Evolutionary conservation across 2,888 invertebrate genomes (phyloP).

Genomic region (Clitarchus hookeri): DNA sequence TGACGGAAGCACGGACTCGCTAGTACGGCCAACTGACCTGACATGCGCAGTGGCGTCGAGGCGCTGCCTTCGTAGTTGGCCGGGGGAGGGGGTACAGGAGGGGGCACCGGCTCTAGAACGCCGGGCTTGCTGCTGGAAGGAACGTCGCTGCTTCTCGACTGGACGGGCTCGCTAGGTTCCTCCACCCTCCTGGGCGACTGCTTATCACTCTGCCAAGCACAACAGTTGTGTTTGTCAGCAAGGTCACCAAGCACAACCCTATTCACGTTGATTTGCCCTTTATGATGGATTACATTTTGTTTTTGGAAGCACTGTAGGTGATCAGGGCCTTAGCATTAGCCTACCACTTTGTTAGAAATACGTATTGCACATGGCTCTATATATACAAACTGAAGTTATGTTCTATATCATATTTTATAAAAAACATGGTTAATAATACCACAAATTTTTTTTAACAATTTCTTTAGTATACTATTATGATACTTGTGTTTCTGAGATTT

Average conservation of each 20-base stretch:
- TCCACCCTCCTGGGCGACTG: constrained; percentile 29
- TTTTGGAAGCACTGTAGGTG: too few species aligned
- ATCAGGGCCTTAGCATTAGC: too few species aligned
- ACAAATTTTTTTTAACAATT: too few species aligned
- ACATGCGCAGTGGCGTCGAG: constrained; percentile 28
- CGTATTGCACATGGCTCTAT: too few species aligned
- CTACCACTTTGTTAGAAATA: too few species aligned
- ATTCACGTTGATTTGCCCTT: neutral
- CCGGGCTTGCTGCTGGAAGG: constrained; percentile 17
- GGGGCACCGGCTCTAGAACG: constrained; percentile 54
- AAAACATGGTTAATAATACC: too few species aligned
- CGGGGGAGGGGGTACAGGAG: constrained; percentile 69
- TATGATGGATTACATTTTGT: too few species aligned
- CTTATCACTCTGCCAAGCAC: constrained; percentile 1
- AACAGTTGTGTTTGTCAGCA: neutral
- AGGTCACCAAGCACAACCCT: neutral
- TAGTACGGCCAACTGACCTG: constrained; percentile 33
- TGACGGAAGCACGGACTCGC: neutral
- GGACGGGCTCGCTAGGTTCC: neutral
- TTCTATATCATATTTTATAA: too few species aligned
- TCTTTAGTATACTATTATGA: too few species aligned
- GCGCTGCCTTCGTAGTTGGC: constrained; percentile 57
- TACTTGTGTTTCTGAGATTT: too few species aligned
- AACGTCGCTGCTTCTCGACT: too few species aligned
- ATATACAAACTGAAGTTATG: too few species aligned